Evolutionary conservation across 2,888 invertebrate genomes (phyloP), one percentile per base, ranked within the genome.

Genomic region (Andrena trimmerana): DNA sequence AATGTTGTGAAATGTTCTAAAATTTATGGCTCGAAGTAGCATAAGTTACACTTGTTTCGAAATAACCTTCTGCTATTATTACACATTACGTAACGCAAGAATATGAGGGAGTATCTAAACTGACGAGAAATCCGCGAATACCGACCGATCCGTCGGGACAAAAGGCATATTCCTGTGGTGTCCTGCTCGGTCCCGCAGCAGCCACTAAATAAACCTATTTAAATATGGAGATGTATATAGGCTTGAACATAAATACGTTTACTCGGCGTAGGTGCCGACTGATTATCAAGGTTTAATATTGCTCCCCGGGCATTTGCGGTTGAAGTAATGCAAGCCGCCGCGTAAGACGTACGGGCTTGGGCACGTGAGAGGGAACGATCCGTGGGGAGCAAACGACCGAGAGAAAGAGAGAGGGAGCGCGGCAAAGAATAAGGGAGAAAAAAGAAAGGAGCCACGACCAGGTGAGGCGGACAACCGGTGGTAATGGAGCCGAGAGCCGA

Each of bases 381-480:
- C 20, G 48, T 52, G 60, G 52, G 20, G 71, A 63, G 42, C 48
- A 57, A 72, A 57, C 57, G 71, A 29, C 36, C 8, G 52, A n/a
- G 52, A n/a, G 73, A 66, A 31, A 52, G 52, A 29, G 29, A 65
- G 73, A 42, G 50, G 57, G 70, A 24, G 50, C n/a, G 52, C 33
- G 66, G 70, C 50, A 16, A 31, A 71, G 50, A 29, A 78, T 24
- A 65, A 63, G 31, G 62, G 68, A 33, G 29, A 62, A 71, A 74
- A 73, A 66, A 74, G 78, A 66, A 75, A 71, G 78, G 66, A 63
- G 70, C 66, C 69, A 78, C 81, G 82, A 69, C 88, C 86, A 87
- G 83, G 88, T 90, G 87, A 88, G 84, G 84, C 86, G 87, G 85
- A 85, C 88, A 86, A 86, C 85, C 87, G 87, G 88, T 88, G 88